Percentiles rank a stretch among this genome's conserved stretches.
These are phyloP conservation scores for Crotalus tigris DNA, from an alignment of 2,113 vertebrate genomes.

Conservation along the genomic window DNA sequence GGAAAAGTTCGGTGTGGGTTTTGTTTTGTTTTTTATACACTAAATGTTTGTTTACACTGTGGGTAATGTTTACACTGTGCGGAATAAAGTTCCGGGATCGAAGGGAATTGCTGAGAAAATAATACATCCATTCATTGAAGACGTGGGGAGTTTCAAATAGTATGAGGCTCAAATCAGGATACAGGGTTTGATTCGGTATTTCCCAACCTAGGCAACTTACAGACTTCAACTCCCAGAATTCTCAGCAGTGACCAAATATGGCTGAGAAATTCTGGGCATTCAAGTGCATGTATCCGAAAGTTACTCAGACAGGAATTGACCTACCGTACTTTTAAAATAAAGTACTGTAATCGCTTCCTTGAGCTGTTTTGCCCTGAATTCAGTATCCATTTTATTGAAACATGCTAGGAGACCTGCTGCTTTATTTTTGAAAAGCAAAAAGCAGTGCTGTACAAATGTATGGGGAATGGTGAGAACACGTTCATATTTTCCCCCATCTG, in stretches of 20 bases:
- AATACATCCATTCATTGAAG: neutral
- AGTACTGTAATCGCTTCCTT: neutral
- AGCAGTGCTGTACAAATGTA: neutral
- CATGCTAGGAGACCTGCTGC: neutral
- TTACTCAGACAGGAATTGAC: neutral
- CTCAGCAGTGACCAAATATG: neutral
- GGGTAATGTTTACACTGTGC: neutral
- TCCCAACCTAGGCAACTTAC: neutral
- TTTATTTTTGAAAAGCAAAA: neutral
- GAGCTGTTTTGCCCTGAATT: neutral
- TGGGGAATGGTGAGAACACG: neutral
- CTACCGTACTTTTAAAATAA: neutral
- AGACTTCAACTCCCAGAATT: neutral
- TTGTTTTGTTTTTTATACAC: neutral
- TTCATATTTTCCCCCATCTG: neutral
- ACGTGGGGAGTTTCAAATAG: neutral
- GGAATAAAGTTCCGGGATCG: neutral
- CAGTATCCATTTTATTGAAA: neutral
- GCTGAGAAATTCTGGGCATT: neutral
- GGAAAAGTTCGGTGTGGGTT: too few species aligned
- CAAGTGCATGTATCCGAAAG: neutral
- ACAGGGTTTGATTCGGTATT: neutral
- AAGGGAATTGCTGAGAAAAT: neutral
- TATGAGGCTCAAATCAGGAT: neutral
- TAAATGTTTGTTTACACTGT: too few species aligned